These are phyloP conservation scores for Chelon labrosus DNA, from an alignment of 2,797 vertebrate genomes.

Conservation along the genomic window DNA sequence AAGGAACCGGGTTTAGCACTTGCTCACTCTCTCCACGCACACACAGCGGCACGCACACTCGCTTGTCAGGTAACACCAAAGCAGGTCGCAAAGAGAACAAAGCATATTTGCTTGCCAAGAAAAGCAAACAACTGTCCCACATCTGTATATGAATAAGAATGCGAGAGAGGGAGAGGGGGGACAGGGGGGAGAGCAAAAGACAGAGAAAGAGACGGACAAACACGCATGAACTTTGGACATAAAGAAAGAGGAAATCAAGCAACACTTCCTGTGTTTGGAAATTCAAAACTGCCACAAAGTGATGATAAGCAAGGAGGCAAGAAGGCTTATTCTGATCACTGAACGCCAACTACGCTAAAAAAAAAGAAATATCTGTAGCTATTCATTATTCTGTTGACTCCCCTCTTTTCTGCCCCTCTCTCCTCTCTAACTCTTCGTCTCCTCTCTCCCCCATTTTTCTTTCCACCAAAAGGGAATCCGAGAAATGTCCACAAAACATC, in stretches of 20 bases:
- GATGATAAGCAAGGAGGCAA: constrained; percentile 54
- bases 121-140: constrained; percentile 80
- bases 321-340: constrained; percentile 54
- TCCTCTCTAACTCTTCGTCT: constrained; percentile 20
- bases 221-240: constrained; percentile 34
- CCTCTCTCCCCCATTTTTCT: constrained; percentile 51
- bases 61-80: constrained; percentile 72
- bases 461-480: constrained; percentile 70
- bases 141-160: constrained; percentile 69
- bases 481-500: constrained; percentile 79
- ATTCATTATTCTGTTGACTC: constrained; percentile 50
- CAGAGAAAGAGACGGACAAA: constrained; percentile 10
- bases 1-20: constrained; percentile 75
- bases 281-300: constrained; percentile 70
- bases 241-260: constrained; percentile 70
- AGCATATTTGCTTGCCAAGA: constrained; percentile 82
- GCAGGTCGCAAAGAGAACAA: constrained; percentile 76
- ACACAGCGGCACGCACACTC: constrained; percentile 20
- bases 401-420: constrained; percentile 24
- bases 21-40: constrained; percentile 55
- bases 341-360: constrained; percentile 50
- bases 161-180: constrained; percentile 28
- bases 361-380: constrained; percentile 33
- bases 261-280: constrained; percentile 77
- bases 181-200: constrained; percentile 23